Evolutionary conservation across 2,113 vertebrate genomes (phyloP).

Genomic region (Bubo bubo): DNA sequence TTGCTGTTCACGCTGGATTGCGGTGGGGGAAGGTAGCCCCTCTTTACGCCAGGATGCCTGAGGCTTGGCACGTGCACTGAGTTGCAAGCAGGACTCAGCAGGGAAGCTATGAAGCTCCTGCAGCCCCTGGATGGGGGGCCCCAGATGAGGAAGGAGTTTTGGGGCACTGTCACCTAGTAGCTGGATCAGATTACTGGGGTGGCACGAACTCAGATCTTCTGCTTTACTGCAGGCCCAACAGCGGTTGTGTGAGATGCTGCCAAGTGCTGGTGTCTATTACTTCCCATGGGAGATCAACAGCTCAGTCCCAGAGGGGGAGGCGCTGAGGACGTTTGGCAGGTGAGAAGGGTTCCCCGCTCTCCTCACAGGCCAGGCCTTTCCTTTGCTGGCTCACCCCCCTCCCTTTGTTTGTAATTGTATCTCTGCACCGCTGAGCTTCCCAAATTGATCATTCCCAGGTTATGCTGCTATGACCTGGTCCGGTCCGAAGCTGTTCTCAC

Average conservation of each 20-base stretch:
- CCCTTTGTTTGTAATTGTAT: background rate
- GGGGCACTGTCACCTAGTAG: background rate
- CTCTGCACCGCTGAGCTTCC: background rate
- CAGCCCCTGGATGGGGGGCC: background rate
- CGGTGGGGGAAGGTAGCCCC: no score
- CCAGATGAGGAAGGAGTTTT: background rate
- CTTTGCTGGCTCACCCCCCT: background rate
- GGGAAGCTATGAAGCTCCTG: background rate
- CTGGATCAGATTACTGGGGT: background rate
- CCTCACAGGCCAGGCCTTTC: background rate
- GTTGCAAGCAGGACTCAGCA: background rate
- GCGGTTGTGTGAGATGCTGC: slow-evolving; percentile 72
- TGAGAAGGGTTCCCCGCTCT: background rate
- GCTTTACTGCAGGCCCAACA: background rate
- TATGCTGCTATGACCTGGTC: slow-evolving; percentile 78
- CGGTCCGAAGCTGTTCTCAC: slow-evolving; percentile 80
- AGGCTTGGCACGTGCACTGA: background rate
- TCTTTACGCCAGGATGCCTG: background rate
- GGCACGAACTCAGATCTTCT: background rate
- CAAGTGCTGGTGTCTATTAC: slow-evolving; percentile 78
- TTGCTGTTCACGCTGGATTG: background rate
- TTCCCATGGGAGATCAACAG: slow-evolving; percentile 88
- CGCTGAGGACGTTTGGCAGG: slow-evolving; percentile 89
- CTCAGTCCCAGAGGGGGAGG: slow-evolving; percentile 75
- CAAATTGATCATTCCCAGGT: slow-evolving; percentile 65